Percentiles rank a stretch among this genome's conserved stretches.
phyloP scores from a whole-genome alignment of 35 echinoderm and acorn worm species.

The Stichopus chloronotus region DNA sequence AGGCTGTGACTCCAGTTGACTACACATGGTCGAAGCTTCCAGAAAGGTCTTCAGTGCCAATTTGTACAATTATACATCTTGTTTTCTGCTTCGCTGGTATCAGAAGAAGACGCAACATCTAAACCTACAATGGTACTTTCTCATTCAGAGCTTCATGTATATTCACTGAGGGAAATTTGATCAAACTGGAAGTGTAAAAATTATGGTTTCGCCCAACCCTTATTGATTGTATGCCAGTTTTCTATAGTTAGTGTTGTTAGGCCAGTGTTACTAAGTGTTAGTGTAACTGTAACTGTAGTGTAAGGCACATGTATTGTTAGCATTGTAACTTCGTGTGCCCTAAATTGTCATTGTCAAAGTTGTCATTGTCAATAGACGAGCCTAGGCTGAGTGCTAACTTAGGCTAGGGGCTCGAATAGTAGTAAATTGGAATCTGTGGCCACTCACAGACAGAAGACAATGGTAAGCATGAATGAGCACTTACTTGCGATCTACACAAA shows the following conservation, averaged over 20 bases:
- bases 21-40: not conserved
- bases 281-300: no score
- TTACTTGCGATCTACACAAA: no score
- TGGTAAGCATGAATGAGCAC: no score
- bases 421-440: no score
- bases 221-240: not conserved
- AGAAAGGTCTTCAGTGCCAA: not conserved
- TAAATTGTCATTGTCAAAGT: no score
- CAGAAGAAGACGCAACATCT: not conserved
- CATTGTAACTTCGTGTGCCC: not conserved
- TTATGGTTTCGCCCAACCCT: not conserved
- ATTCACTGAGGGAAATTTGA: not conserved
- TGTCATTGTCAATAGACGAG: no score
- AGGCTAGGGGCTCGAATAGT: no score
- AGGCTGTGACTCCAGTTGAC: not conserved
- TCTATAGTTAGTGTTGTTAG: not conserved
- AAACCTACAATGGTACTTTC: not conserved
- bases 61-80: not conserved
- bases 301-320: not conserved
- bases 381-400: no score
- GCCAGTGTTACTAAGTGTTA: not conserved
- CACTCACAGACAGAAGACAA: no score
- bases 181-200: not conserved
- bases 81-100: not conserved
- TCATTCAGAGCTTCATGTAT: not conserved